A percentile compares a stretch with the other conserved stretches of the same genome.
These are phyloP conservation scores for Limnodromus scolopaceus DNA, from an alignment of 2,797 vertebrate species.

Conservation along the genomic window DNA sequence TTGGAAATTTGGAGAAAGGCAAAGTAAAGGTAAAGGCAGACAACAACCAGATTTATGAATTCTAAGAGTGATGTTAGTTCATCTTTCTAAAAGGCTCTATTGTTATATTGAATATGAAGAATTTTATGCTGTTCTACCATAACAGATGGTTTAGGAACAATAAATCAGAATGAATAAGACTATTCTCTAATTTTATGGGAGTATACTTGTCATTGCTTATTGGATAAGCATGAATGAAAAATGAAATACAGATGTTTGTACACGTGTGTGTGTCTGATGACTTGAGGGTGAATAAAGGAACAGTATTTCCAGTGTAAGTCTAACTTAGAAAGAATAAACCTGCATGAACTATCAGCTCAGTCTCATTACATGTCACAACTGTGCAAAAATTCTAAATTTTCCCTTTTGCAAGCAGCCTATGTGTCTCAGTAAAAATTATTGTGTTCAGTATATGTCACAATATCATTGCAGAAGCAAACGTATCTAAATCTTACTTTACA, in stretches of 20 bases:
- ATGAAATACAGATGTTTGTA: not conserved
- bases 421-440: not conserved
- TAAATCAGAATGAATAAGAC: not conserved
- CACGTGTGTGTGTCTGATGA: fast-evolving
- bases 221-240: not conserved
- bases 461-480: not conserved
- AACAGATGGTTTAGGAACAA: not conserved
- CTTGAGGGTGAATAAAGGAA: not conserved
- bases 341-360: not conserved
- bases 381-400: not conserved
- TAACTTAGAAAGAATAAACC: not conserved
- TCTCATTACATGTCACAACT: not conserved
- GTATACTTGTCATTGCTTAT: not conserved
- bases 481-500: not conserved
- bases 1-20: not conserved
- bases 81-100: not conserved
- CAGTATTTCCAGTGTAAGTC: not conserved
- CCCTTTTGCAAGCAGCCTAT: not conserved
- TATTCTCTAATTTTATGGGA: not conserved
- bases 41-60: not conserved
- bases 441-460: not conserved
- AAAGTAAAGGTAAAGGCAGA: not conserved
- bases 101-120: not conserved
- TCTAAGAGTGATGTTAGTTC: not conserved
- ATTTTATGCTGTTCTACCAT: not conserved